Evolutionary conservation across 2,113 vertebrate species (phyloP).

Genomic region (Pseudorasbora parva): DNA sequence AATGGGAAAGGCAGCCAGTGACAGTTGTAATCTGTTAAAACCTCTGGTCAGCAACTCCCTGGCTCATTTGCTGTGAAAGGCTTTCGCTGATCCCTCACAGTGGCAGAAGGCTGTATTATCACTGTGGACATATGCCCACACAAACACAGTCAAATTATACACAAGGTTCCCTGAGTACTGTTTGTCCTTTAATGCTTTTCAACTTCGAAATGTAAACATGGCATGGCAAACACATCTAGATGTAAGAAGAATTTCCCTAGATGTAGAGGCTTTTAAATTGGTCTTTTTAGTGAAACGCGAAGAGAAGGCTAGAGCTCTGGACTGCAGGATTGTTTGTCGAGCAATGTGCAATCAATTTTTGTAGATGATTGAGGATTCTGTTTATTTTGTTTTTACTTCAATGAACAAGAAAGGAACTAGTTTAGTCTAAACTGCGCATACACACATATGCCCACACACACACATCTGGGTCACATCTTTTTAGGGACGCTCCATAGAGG

Average conservation of each 20-base stretch:
- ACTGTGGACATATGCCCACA: conserved; percentile 10
- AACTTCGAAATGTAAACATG: background rate
- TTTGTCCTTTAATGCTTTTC: conserved; percentile 17
- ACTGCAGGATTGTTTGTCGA: background rate
- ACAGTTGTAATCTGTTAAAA: conserved; percentile 58
- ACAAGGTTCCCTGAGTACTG: background rate
- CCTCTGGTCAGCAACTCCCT: conserved; percentile 44
- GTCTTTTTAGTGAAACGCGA: background rate
- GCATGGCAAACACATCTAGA: background rate
- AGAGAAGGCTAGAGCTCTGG: background rate
- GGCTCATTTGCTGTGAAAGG: conserved; percentile 47
- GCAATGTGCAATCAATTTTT: background rate
- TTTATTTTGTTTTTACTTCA: background rate
- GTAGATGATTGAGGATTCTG: background rate
- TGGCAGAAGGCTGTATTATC: conserved; percentile 23
- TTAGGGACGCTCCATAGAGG: too few relatives aligned
- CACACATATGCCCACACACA: too few relatives aligned
- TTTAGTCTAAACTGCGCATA: background rate
- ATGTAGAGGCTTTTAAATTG: background rate
- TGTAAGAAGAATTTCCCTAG: background rate
- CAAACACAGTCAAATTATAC: conserved; percentile 4
- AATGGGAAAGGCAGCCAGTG: conserved; percentile 52
- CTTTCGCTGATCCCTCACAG: conserved; percentile 24
- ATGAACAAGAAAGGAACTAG: background rate
- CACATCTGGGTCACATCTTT: too few relatives aligned